Evolutionary conservation across 1,140 invertebrate genomes (phyloP).

Genomic region (Acromyrmex heyeri): DNA sequence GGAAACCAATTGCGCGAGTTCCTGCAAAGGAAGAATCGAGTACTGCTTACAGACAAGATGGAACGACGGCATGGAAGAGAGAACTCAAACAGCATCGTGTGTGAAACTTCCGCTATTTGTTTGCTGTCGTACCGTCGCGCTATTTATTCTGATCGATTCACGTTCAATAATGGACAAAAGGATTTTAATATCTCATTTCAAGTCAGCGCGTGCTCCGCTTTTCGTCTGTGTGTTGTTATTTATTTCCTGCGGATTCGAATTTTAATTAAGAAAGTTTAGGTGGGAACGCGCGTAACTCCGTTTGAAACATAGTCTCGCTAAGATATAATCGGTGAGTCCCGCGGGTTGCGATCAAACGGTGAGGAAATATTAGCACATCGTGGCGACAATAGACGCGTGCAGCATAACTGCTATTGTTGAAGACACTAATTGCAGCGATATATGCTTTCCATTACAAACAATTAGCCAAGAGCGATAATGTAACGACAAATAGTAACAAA

Average conservation of each 20-base stretch:
- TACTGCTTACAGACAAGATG: constrained; percentile 1
- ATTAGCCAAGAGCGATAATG: neutral
- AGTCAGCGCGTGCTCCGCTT: neutral
- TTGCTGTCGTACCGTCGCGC: constrained; percentile 8
- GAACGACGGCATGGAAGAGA: neutral
- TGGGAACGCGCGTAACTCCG: constrained; percentile 28
- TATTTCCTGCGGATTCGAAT: constrained; percentile 54
- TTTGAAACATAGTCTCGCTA: constrained; percentile 29
- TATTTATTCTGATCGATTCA: constrained; percentile 57
- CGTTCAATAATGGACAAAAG: constrained; percentile 51
- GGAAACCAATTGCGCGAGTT: constrained; percentile 52
- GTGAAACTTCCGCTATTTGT: constrained; percentile 55
- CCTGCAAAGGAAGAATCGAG: constrained; percentile 53
- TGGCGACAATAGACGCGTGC: constrained; percentile 5
- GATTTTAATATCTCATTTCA: constrained; percentile 52
- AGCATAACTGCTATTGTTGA: neutral
- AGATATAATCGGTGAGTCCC: constrained; percentile 35
- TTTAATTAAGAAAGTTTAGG: constrained; percentile 58
- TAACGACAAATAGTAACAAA: neutral
- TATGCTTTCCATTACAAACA: neutral
- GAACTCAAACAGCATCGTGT: constrained; percentile 54
- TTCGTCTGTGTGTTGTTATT: constrained; percentile 8
- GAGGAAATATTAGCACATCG: constrained; percentile 6
- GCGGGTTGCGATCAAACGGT: neutral
- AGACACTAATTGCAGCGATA: constrained; percentile 1